Base-by-base conservation (phyloP, 2,113 vertebrate species). In the Phodopus roborovskii region DNA sequence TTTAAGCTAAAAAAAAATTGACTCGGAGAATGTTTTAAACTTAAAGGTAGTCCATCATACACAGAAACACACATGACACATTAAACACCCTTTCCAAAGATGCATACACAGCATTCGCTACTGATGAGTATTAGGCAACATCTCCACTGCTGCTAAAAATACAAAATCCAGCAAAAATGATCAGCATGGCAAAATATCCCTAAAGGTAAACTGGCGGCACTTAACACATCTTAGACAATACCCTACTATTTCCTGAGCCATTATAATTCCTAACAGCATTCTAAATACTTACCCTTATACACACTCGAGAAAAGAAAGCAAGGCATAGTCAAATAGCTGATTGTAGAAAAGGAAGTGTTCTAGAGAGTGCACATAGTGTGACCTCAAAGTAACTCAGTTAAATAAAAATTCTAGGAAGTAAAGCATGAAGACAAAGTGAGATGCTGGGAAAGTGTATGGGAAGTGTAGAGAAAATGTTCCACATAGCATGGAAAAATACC, bases 401-500 rank as follows among this genome's bases (percentile, higher is more conserved):
- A 62, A 28, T 81, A 33, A 90, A 95, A 78, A 36, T 50, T 64
- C 36, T 86, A 42, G 60, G 1, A 94, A 81, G 56, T 93, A 73
- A 88, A 94, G 74, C 9, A 66, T 83, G 6, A 77, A 91, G 70
- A 68, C 45, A 95, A 56, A 70, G 56, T 75, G 22, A 90, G 28
- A 39, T 88, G 50, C 82, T 9, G 30, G 2, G 6, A 15, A 39
- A 83, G 20, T 33, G 1, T 2, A 45, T 45, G 45, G 45, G 45
- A 89, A 77, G 7, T 50, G 28, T 75, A 24, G 5, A 56, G 5
- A 89, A 94, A 96, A 66, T 2, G n/a, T 90, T 73, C 12, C n/a
- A 28, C 28, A 64, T 58, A 70, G 45, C 71, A 36, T 33, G 45
- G 10, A 17, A 87, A 85, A 95, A 48, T 71, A 73, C 15, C 19